Percentiles rank a stretch among this genome's conserved stretches.
Conservation (phyloP, 2,888 invertebrate species). For the Mythimna pallens region DNA sequence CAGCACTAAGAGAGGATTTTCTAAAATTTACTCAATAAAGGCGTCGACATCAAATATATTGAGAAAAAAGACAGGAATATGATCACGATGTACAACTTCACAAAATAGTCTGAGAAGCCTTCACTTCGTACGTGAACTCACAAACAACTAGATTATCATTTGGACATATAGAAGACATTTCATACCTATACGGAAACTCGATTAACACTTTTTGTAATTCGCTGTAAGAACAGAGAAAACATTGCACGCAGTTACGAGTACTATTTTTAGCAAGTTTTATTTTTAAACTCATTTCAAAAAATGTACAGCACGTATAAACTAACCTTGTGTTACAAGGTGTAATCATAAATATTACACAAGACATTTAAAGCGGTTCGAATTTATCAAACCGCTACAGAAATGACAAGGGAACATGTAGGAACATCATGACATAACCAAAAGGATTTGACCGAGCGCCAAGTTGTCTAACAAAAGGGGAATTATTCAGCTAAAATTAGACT, state of each 20-base stretch:
- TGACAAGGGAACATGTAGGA: conserved; percentile 29
- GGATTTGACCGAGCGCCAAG: conserved; percentile 53
- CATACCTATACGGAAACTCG: background rate
- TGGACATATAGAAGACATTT: background rate
- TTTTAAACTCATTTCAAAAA: conserved; percentile 5
- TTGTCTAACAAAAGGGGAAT: conserved; percentile 50
- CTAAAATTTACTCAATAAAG: no score
- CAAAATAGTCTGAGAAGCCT: no score
- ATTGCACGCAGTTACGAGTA: background rate
- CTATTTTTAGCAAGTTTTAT: conserved; percentile 20
- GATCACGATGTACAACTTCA: no score
- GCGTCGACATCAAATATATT: no score
- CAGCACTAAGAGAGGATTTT: no score
- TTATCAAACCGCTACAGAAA: conserved; percentile 2
- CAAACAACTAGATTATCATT: background rate
- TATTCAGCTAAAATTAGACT: conserved; percentile 50
- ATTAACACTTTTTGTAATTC: no score
- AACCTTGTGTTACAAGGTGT: conserved; percentile 6
- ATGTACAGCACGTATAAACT: background rate
- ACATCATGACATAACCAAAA: conserved; percentile 51
- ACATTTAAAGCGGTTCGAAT: conserved; percentile 9
- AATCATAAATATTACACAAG: conserved; percentile 11
- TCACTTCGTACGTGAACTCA: background rate
- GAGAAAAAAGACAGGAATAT: no score
- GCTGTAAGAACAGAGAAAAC: background rate